Evolutionary conservation across 2,888 invertebrate genomes (phyloP).

Genomic region (Erebia epiphron): DNA sequence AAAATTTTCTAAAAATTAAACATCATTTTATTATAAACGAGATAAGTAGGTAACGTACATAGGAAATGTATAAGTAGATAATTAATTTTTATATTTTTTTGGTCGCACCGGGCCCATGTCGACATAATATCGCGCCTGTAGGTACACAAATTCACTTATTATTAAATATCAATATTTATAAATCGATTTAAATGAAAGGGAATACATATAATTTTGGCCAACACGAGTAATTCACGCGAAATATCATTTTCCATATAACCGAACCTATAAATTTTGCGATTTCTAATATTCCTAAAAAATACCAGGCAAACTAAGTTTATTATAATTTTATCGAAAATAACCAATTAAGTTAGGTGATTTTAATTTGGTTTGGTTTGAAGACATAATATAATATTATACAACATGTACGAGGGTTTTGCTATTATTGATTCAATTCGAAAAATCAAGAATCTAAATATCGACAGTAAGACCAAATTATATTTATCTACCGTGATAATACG

Average conservation of each 20-base stretch:
- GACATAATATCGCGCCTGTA: constrained; percentile 49
- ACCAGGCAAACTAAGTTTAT: background rate
- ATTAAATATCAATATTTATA: constrained; percentile 68
- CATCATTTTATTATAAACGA: constrained; percentile 13
- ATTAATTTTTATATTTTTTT: constrained; percentile 35
- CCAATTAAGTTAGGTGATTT: background rate
- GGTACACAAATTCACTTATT: constrained; percentile 48
- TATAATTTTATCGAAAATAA: background rate
- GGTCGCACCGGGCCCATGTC: constrained; percentile 67
- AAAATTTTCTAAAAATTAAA: constrained; percentile 27
- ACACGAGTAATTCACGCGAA: constrained; percentile 59
- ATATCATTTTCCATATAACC: constrained; percentile 7
- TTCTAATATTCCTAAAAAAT: background rate
- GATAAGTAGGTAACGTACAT: constrained; percentile 17
- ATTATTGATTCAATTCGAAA: no score
- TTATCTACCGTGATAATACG: no score
- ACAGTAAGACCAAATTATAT: no score
- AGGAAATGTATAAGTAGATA: constrained; percentile 21
- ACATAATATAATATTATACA: no score
- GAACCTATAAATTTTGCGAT: background rate
- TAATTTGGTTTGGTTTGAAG: background rate
- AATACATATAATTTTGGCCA: constrained; percentile 73
- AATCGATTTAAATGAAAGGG: constrained; percentile 69
- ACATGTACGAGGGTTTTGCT: no score
- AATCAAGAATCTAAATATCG: no score